Percentiles rank a stretch among this genome's conserved stretches.
Conservation (phyloP, 2,888 invertebrate genomes). For the Lithosia quadra region DNA sequence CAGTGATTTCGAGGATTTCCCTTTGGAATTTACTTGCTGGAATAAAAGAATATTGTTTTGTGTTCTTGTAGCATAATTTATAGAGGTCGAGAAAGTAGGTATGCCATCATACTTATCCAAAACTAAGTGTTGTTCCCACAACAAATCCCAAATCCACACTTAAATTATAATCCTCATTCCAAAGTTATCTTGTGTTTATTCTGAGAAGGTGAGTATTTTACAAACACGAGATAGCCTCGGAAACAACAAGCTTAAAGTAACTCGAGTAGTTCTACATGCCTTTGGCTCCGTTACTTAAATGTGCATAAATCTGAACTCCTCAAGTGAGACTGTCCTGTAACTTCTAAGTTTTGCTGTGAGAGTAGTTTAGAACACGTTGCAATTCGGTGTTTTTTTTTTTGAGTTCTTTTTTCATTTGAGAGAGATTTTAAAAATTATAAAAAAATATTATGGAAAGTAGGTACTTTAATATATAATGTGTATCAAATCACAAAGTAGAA, state of each 20-base stretch:
- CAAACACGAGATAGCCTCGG: background rate
- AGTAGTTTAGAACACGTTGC: background rate
- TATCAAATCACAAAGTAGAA: no score
- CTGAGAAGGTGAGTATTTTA: background rate
- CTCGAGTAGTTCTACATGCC: background rate
- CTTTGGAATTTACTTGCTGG: constrained; percentile 16
- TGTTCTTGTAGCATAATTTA: background rate
- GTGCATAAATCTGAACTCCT: constrained; percentile 1
- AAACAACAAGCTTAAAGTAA: constrained; percentile 4
- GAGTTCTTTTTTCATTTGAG: no score
- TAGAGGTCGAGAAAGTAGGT: background rate
- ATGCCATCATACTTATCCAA: no score
- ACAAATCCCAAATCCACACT: background rate
- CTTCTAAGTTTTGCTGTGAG: background rate
- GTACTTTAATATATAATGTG: no score
- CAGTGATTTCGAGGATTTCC: constrained; percentile 18
- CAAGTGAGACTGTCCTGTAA: constrained; percentile 4
- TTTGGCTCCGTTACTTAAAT: constrained; percentile 3
- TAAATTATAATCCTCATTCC: background rate
- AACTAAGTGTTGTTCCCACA: background rate
- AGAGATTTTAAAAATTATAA: background rate
- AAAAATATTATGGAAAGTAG: background rate
- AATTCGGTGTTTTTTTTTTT: no score
- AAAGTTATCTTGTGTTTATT: background rate
- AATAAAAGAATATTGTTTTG: constrained; percentile 4